Evolutionary conservation across 2,888 invertebrate genomes (phyloP).

Genomic region (Seira musarum): DNA sequence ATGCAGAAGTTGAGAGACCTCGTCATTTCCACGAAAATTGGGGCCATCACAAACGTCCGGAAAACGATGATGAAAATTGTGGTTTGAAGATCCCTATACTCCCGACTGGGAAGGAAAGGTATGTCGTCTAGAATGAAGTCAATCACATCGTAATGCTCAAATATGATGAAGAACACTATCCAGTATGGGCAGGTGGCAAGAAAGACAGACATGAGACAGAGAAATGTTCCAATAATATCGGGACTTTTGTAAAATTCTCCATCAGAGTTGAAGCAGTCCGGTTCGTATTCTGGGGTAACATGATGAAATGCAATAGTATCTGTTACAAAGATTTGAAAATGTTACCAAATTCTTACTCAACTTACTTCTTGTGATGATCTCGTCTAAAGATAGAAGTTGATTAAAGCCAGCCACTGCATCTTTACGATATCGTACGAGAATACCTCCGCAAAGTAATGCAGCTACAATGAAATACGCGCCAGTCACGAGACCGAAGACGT

Average conservation of each 20-base stretch:
- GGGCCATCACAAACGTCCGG: neutral
- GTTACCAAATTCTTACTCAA: neutral
- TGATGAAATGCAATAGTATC: no score
- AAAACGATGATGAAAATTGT: neutral
- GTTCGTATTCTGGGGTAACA: neutral
- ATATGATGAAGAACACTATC: neutral
- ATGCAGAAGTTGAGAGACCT: neutral
- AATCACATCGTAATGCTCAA: neutral
- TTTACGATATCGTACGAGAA: neutral
- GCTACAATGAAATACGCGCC: neutral
- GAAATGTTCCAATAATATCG: neutral
- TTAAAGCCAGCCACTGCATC: neutral
- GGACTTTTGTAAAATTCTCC: slow-evolving; percentile 3
- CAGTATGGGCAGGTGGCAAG: neutral
- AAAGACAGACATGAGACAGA: neutral
- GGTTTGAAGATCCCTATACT: neutral
- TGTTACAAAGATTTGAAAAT: no score
- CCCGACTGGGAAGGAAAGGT: neutral
- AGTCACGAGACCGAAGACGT: slow-evolving; percentile 3
- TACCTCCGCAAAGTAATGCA: neutral
- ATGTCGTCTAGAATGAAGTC: slow-evolving; percentile 9
- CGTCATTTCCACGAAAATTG: neutral
- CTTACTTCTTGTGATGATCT: neutral
- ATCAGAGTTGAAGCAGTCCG: neutral
- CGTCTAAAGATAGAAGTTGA: neutral